These are phyloP conservation scores for Drosophila navojoa DNA, from an alignment of 1,140 invertebrate species.

Conservation along the genomic window DNA sequence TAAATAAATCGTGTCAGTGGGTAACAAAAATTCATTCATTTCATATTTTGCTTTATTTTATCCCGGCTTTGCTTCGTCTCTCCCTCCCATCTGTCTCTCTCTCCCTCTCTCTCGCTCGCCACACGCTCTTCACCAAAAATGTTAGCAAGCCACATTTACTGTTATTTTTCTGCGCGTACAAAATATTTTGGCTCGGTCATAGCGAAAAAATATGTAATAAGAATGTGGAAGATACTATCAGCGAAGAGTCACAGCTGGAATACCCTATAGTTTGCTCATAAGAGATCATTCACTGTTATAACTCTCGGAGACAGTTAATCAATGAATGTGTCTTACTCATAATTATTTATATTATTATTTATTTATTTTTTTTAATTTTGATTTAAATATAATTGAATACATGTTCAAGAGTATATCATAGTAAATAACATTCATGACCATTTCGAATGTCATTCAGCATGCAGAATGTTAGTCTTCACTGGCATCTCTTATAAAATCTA, in stretches of 20 bases:
- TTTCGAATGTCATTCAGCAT: neutral
- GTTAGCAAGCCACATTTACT: conserved; percentile 73
- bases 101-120: conserved; percentile 3
- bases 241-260: neutral
- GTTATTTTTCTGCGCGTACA: conserved; percentile 70
- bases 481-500: neutral
- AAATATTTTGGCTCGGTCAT: conserved; percentile 64
- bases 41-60: conserved; percentile 66
- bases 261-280: conserved; percentile 27
- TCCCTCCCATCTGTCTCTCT: neutral
- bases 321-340: too few species aligned
- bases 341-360: too few species aligned
- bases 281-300: too few species aligned
- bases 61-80: neutral
- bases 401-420: too few species aligned
- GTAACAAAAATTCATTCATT: conserved; percentile 82
- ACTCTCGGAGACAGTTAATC: too few species aligned
- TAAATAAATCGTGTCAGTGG: conserved; percentile 82
- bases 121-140: conserved; percentile 49
- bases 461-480: neutral
- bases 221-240: conserved; percentile 34
- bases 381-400: too few species aligned
- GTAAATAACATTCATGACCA: too few species aligned
- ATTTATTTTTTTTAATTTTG: too few species aligned
- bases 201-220: conserved; percentile 50